Evolutionary conservation across 2,888 invertebrate genomes (phyloP).

Genomic region (Ophraella communa): DNA sequence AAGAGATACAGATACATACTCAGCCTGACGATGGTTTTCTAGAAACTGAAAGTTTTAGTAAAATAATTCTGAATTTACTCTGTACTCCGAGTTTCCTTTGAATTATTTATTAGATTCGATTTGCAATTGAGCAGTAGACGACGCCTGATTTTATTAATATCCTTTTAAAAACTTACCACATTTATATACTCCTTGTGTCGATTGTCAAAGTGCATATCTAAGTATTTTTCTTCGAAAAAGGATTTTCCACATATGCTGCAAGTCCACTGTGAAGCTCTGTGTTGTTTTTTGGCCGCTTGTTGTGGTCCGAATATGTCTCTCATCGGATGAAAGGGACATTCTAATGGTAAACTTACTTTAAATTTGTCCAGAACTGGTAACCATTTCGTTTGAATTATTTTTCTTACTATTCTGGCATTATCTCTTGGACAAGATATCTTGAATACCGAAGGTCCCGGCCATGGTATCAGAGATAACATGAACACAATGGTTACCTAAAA

Average conservation of each 20-base stretch:
- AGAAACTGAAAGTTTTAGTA: too few relatives aligned
- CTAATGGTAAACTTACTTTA: constrained; percentile 79
- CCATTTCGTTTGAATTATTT: constrained; percentile 91
- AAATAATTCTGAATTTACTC: too few relatives aligned
- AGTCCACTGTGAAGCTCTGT: constrained; percentile 88
- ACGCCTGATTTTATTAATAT: too few relatives aligned
- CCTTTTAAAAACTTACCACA: constrained; percentile 70
- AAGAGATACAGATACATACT: too few relatives aligned
- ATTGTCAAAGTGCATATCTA: constrained; percentile 89
- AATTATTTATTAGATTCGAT: too few relatives aligned
- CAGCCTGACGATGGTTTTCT: too few relatives aligned
- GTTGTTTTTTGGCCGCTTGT: constrained; percentile 83
- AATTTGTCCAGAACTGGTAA: constrained; percentile 87
- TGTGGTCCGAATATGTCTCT: constrained; percentile 89
- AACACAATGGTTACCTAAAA: constrained; percentile 80
- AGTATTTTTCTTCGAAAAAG: constrained; percentile 85
- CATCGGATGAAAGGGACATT: constrained; percentile 88
- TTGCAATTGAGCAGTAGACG: too few relatives aligned
- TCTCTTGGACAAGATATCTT: constrained; percentile 87
- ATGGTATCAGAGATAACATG: constrained; percentile 83
- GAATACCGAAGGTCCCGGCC: constrained; percentile 87
- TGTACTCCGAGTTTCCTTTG: too few relatives aligned
- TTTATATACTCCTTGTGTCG: constrained; percentile 85
- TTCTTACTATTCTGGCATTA: constrained; percentile 86
- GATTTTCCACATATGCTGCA: constrained; percentile 91